phyloP scores from a whole-genome alignment of 2,797 vertebrate genomes.

The Ceryle rudis region DNA sequence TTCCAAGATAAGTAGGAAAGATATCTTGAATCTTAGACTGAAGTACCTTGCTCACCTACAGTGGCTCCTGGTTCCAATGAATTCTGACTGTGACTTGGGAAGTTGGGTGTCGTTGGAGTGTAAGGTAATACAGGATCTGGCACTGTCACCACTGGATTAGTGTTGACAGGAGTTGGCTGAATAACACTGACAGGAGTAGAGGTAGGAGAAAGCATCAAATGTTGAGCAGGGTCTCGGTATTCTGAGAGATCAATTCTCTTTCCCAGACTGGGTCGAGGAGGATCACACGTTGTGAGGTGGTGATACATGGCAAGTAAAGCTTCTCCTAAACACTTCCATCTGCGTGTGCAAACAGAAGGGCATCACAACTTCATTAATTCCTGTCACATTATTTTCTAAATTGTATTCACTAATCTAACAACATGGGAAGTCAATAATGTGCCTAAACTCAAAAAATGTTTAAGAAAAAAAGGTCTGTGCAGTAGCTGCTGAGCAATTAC shows the following conservation, averaged over 20 bases:
- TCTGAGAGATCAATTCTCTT: constrained; percentile 91
- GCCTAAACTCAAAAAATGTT: background rate
- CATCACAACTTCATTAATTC: background rate
- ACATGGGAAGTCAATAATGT: background rate
- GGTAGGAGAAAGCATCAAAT: constrained; percentile 53
- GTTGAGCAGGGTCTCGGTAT: constrained; percentile 86
- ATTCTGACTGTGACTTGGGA: constrained; percentile 78
- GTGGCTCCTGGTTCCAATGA: constrained; percentile 81
- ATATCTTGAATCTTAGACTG: background rate
- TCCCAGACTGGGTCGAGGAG: constrained; percentile 90
- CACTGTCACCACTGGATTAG: constrained; percentile 44
- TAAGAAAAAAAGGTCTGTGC: background rate
- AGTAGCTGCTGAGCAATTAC: background rate
- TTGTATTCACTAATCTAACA: background rate
- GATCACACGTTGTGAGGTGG: constrained; percentile 91
- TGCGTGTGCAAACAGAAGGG: constrained; percentile 28
- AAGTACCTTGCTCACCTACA: constrained; percentile 75
- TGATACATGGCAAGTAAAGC: constrained; percentile 92
- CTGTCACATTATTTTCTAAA: background rate
- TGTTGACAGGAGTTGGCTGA: constrained; percentile 77
- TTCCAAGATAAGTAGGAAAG: background rate
- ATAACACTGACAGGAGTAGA: constrained; percentile 70
- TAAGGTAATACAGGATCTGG: constrained; percentile 72
- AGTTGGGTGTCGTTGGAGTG: constrained; percentile 70
- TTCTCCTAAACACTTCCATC: constrained; percentile 95